phyloP scores from a whole-genome alignment of 2,888 invertebrate species.

The Polymixis lichenea region DNA sequence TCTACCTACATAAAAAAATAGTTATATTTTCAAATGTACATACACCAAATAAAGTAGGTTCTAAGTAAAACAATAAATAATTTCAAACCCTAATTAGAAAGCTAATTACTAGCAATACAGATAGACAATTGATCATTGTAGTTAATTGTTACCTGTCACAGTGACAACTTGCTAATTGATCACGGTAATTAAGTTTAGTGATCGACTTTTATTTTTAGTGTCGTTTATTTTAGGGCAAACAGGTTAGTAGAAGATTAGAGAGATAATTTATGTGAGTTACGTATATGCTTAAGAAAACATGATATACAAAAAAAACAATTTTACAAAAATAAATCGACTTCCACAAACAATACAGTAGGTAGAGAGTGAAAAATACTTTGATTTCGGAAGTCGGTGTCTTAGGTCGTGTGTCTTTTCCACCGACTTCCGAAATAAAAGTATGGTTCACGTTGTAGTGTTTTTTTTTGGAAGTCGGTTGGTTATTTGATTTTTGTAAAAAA shows the following conservation, averaged over 20 bases:
- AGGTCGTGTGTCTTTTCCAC: too few relatives aligned
- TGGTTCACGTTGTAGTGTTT: too few relatives aligned
- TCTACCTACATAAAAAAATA: too few relatives aligned
- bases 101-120: constrained; percentile 10
- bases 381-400: too few relatives aligned
- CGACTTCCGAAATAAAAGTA: too few relatives aligned
- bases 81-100: constrained; percentile 18
- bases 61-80: not conserved
- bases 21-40: too few relatives aligned
- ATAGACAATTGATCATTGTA: constrained; percentile 39
- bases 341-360: too few relatives aligned
- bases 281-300: not conserved
- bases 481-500: too few relatives aligned
- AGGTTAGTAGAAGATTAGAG: not conserved
- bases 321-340: too few relatives aligned
- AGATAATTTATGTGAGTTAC: not conserved
- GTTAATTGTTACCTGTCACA: constrained; percentile 12
- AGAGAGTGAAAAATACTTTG: too few relatives aligned
- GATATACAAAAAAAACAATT: not conserved
- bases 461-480: too few relatives aligned
- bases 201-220: constrained; percentile 5
- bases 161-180: constrained; percentile 40
- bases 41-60: too few relatives aligned
- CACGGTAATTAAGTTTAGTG: constrained; percentile 33
- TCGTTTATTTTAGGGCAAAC: not conserved